Evolutionary conservation across 64 coral and sea anemone genomes (phyloP).

Genomic region (Dendronephthya gigantea): DNA sequence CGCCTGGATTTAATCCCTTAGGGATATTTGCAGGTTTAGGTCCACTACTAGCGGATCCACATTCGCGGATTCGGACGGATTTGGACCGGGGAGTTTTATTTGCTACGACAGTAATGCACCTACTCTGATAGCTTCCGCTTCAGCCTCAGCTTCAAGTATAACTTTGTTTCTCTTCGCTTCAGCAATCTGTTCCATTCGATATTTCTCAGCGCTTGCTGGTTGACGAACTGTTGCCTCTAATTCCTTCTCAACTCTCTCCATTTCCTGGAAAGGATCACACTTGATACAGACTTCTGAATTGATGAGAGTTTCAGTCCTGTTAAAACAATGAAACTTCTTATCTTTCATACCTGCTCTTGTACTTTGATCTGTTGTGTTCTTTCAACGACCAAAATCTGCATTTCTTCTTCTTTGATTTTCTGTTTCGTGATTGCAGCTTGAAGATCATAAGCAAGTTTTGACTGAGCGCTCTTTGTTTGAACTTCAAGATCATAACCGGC

Average conservation of each 20-base stretch:
- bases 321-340: too few species aligned
- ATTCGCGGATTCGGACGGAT: too few species aligned
- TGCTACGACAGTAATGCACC: not conserved
- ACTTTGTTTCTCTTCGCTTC: conserved; percentile 94
- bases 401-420: conserved; percentile 88
- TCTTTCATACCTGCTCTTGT: conserved; percentile 64
- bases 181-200: conserved; percentile 74
- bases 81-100: too few species aligned
- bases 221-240: conserved; percentile 71
- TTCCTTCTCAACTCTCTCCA: conserved; percentile 74
- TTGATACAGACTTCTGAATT: not conserved
- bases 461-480: conserved; percentile 78
- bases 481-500: conserved; percentile 91
- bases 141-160: conserved; percentile 82
- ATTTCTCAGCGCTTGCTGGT: conserved; percentile 93
- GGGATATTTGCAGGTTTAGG: too few species aligned
- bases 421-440: conserved; percentile 88
- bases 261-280: conserved; percentile 45
- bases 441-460: conserved; percentile 68
- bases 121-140: conserved; percentile 68
- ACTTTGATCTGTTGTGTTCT: conserved; percentile 94
- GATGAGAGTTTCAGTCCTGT: too few species aligned
- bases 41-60: too few species aligned
- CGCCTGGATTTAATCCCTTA: too few species aligned
- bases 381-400: conserved; percentile 87